phyloP scores from a whole-genome alignment of 2,113 vertebrate species.

The Carollia perspicillata region DNA sequence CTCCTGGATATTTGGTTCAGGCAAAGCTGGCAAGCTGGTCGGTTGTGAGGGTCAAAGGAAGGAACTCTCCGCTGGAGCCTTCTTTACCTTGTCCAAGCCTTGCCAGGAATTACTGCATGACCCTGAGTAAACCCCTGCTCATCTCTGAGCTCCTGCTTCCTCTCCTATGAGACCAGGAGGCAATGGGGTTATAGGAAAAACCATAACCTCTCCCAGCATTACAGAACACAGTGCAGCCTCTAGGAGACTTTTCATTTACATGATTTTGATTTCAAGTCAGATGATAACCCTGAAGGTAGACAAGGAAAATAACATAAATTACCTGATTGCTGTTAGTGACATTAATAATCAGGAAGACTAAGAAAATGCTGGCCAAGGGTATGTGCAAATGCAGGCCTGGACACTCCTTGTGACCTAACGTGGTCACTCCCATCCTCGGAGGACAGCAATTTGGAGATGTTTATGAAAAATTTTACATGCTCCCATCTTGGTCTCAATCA shows the following conservation, averaged over 20 bases:
- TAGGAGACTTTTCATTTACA: background rate
- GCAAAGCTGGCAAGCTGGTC: background rate
- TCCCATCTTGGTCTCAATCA: background rate
- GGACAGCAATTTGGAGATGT: background rate
- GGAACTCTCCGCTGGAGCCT: rapidly evolving
- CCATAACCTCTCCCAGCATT: background rate
- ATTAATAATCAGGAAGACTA: background rate
- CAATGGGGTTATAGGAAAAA: background rate
- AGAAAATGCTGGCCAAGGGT: background rate
- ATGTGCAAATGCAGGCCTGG: background rate
- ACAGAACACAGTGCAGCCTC: background rate
- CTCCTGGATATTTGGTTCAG: background rate
- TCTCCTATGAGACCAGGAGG: background rate
- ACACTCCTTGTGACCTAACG: background rate
- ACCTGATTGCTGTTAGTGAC: background rate
- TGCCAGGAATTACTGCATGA: background rate
- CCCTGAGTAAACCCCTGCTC: background rate
- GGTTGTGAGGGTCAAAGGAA: too few relatives aligned
- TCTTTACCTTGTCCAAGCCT: background rate
- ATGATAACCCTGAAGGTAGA: background rate
- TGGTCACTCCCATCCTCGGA: background rate
- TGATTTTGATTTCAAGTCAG: background rate
- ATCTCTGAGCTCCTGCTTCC: background rate
- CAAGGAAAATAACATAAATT: background rate
- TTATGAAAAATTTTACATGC: background rate